Evolutionary conservation across 2,888 invertebrate species (phyloP), one percentile per base, ranked within the genome.

Genomic region (Drosophila rellima): DNA sequence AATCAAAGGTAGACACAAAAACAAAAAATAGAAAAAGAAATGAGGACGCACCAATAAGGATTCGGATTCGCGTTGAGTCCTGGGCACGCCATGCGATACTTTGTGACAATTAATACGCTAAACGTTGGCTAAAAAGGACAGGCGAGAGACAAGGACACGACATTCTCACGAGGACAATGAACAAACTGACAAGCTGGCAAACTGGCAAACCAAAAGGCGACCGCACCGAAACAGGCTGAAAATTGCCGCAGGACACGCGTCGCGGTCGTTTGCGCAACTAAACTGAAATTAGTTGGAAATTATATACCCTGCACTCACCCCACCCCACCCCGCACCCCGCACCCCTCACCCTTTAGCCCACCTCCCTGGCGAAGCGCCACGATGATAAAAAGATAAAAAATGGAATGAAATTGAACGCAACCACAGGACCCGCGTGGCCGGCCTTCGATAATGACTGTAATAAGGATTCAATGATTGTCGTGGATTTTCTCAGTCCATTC

Each of bases 31-130:
- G n/a, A 31, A 37, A 17, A 13, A 15, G 42, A 63, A 67, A 68
- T 23, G 47, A 57, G 62, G 45, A 70, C 59, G 62, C 69, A 65
- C 83, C 76, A 80, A 79, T 63, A 52, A 50, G 52, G 44, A 56
- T 15, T 35, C 70, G 26, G 26, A 26, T 26, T 26, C 63, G 47
- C 64, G 29, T 56, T 44, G 52, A 39, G 60, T 56, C 44, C 42
- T 59, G 61, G 64, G 39, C 74, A 57, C 50, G 78, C 74, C 74
- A 88, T 68, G 83, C 75, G 82, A 87, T 87, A 88, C 79, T 83
- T 75, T 80, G 90, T 80, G 89, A 83, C 90, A 90, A 90, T 89
- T 90, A 89, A 89, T 85, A 83, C 82, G 90, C 83, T 90, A 86
- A 89, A 83, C 85, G 85, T 66, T 54, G 52, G 17, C 13, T 40